phyloP scores from a whole-genome alignment of 2,797 vertebrate genomes.

The Diplodus sargus region DNA sequence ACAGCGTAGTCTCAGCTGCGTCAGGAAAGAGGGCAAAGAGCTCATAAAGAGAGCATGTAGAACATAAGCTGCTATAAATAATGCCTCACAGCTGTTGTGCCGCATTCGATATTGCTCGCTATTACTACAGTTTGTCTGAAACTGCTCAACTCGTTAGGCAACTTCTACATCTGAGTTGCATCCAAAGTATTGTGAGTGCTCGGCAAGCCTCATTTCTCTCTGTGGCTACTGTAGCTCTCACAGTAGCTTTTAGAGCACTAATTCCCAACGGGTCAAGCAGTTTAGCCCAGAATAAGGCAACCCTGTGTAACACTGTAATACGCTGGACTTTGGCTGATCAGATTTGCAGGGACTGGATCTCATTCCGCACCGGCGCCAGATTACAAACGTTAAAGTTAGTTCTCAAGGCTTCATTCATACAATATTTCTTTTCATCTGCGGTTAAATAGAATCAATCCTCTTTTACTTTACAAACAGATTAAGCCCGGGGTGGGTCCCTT shows the following conservation, averaged over 20 bases:
- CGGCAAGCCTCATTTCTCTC: neutral
- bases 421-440: slow-evolving; percentile 8
- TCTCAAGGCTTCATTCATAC: slow-evolving; percentile 18
- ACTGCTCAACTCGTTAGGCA: slow-evolving; percentile 33
- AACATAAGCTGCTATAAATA: slow-evolving; percentile 81
- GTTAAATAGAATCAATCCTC: slow-evolving; percentile 40
- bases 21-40: slow-evolving; percentile 77
- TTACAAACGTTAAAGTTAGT: slow-evolving; percentile 36
- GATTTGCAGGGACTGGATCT: slow-evolving; percentile 61
- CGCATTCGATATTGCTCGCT: slow-evolving; percentile 56
- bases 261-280: slow-evolving; percentile 31
- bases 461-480: slow-evolving; percentile 10
- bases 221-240: neutral
- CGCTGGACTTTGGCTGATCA: slow-evolving; percentile 53
- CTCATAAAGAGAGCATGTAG: slow-evolving; percentile 77
- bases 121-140: slow-evolving; percentile 68
- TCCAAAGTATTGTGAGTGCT: neutral
- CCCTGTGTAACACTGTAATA: slow-evolving; percentile 31
- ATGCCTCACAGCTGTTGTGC: slow-evolving; percentile 78
- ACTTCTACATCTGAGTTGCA: slow-evolving; percentile 21
- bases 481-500: neutral
- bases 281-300: slow-evolving; percentile 46
- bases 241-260: slow-evolving; percentile 8
- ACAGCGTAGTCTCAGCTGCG: slow-evolving; percentile 59
- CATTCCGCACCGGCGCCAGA: slow-evolving; percentile 54